Evolutionary conservation across 2,113 vertebrate genomes (phyloP).

Genomic region (Coturnix japonica): DNA sequence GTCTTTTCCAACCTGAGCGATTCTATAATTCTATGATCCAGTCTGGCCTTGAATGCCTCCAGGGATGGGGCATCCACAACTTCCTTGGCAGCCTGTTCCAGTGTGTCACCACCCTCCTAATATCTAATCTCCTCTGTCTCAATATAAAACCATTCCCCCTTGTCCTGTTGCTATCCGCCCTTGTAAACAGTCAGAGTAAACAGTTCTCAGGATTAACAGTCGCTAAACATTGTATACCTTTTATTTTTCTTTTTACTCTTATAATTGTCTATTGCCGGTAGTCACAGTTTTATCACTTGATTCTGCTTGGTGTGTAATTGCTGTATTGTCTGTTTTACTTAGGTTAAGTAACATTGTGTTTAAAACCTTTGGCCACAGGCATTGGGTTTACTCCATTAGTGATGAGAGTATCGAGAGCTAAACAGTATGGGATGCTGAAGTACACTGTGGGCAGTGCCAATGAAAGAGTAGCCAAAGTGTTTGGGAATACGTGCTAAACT

Average conservation of each 20-base stretch:
- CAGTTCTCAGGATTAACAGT: neutral
- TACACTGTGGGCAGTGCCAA: neutral
- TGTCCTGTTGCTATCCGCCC: no score
- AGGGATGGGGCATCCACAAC: no score
- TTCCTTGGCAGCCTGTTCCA: no score
- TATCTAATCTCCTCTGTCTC: no score
- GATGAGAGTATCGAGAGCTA: neutral
- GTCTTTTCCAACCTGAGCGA: no score
- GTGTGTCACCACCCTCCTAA: no score
- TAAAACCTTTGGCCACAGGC: neutral
- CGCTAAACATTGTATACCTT: neutral
- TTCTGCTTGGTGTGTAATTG: neutral
- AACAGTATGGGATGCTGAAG: neutral
- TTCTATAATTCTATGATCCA: no score
- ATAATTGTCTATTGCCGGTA: neutral
- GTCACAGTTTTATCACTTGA: neutral
- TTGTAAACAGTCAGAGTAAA: no score
- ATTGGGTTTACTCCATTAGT: neutral
- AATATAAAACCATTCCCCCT: no score
- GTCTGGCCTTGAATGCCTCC: no score
- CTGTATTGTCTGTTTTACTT: neutral
- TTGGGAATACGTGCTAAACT: neutral
- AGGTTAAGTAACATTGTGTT: neutral
- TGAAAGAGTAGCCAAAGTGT: neutral
- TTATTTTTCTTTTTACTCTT: neutral